Evolutionary conservation across 1,140 invertebrate genomes (phyloP), one percentile per base, ranked within the genome.

Genomic region (Euura lappo): DNA sequence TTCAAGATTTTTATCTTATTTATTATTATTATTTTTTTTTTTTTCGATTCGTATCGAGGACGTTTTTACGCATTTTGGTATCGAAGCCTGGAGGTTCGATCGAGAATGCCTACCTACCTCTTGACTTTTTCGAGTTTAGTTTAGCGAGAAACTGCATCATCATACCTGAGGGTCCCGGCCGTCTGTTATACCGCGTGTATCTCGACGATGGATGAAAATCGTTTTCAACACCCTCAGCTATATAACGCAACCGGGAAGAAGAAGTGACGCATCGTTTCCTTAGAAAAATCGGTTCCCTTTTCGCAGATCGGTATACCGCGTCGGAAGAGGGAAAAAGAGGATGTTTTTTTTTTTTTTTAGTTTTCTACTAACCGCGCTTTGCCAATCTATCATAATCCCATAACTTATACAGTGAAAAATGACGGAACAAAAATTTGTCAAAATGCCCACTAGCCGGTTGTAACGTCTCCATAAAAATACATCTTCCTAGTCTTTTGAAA

Each of bases 391-490:
- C 51, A 60, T 60, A 28, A 28, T 60, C 13, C 51, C 13, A 60
- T 60, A 60, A 60, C 51, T 4, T n/a, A n/a, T 60, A 60, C 13
- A 60, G 13, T 60, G 51, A 28, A 28, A 6, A 60, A n/a, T 60
- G 51, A 60, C 10, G 13, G 51, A 60, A 60, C 10, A 51, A 60
- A 60, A 60, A 60, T 60, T 60, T 60, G 51, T 60, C 51, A 60
- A 60, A 60, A 60, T 60, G 51, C 51, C 51, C 51, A 60, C 51
- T 60, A 8, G 51, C 13, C 13, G 51, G 8, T 60, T 60, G 51
- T 60, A 60, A 60, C 51, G 51, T 60, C 51, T 60, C 51, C 51
- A 60, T 60, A 60, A 60, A 60, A 60, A 60, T 60, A 60, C 13
- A n/a, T 60, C 51, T 60, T n/a, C 51, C 51, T 6, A n/a, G 51